Conservation (phyloP, 2,113 vertebrate species). For the Prunella fulvescens region DNA sequence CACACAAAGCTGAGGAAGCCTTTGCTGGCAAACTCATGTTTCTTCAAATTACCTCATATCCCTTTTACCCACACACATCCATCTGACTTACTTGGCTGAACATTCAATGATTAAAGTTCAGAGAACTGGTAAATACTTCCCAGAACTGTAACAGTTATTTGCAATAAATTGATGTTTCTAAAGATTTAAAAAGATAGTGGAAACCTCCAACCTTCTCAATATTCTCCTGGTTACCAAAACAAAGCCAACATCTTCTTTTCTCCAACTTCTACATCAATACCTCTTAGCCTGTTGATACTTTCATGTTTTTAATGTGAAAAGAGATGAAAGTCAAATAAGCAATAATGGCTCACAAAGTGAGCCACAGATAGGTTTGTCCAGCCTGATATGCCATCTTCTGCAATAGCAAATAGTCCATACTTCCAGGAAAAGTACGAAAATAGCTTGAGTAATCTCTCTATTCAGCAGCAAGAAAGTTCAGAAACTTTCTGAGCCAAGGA, state of each 20-base stretch:
- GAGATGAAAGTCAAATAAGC: not conserved
- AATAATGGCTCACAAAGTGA: not conserved
- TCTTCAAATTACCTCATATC: not conserved
- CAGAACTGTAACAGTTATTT: not conserved
- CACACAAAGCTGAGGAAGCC: not conserved
- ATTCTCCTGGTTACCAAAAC: not conserved
- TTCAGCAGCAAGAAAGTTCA: not conserved
- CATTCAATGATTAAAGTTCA: not conserved
- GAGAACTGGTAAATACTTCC: not conserved
- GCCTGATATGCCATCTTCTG: not conserved
- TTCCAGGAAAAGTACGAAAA: not conserved
- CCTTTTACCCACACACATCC: not conserved
- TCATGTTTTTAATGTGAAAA: not conserved
- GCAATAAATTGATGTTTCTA: not conserved
- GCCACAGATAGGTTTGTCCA: not conserved
- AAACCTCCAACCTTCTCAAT: not conserved
- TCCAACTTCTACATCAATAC: not conserved
- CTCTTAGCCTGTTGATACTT: not conserved
- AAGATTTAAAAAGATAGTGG: not conserved
- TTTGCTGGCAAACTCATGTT: not conserved
- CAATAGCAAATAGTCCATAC: not conserved
- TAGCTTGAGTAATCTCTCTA: not conserved
- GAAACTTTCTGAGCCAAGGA: not conserved
- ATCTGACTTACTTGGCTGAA: slow-evolving; percentile 11
- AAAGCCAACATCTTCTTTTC: not conserved